Base-by-base conservation (phyloP, 2,797 vertebrate genomes). In the Sebastes taczanowskii region DNA sequence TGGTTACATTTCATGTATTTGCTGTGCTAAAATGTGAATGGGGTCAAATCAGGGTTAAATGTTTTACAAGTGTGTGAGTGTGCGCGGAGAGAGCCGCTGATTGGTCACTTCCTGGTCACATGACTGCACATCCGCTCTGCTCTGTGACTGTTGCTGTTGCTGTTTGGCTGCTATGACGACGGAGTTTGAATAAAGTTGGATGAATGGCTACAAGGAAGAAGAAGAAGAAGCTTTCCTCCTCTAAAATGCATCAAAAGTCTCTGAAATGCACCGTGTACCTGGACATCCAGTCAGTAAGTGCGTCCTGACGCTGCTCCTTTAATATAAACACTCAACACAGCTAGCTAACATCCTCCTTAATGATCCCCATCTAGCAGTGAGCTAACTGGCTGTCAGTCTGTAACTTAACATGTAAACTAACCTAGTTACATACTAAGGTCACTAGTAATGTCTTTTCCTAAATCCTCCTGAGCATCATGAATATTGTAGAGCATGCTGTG, bases 271-370 rank as follows among this genome's bases (percentile, higher is more conserved):
- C 90, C 8, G 94, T 95, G 2, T 70, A 87, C 27, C 7, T 96
- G 79, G 88, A 94, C 68, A 84, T 97, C 22, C 77, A 92, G 4
- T 77, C 86, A 64, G 96, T 96, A 92, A 96, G 96, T 95, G 30
- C 3, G 11, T 72, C 18, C 2, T 18, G 1, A 22, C 25, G 38
- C 2, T 79, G 80, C 66, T 53, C 52, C 64, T 84, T 76, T 29
- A 20, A 2, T 18, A 2, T 9, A 11, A 11, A 61, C 58, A n/a
- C 32, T n/a, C 25, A 46, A 2, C 23, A 29, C 86, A 83, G 55
- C 74, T 20, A 61, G 23, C 30, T 71, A 23, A 25, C 30, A n/a
- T 22, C 35, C 34, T 18, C 34, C 9, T n/a, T 52, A 20, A 52
- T 18, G 49, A 9, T n/a, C 49, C 49, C 20, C 49, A 52, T 0